Evolutionary conservation across 2,113 vertebrate genomes (phyloP), one percentile per base, ranked within the genome.

Genomic region (Acrocephalus arundinaceus): DNA sequence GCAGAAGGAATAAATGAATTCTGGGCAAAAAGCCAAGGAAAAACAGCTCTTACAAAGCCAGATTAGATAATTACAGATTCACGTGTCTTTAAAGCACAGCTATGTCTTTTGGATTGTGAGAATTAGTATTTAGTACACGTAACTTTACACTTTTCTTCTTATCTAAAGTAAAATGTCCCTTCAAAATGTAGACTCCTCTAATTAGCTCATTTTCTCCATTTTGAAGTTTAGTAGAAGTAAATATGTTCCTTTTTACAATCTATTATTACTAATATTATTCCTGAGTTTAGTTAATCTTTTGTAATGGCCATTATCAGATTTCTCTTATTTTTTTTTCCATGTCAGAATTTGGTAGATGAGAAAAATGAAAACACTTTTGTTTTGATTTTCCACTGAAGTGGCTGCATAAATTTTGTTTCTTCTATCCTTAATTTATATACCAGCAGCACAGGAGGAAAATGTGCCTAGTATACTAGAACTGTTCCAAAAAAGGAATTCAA

Each of bases 51-150:
- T 85, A 85, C 91, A 61, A 94, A 95, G 61, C 85, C 90, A 81
- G 94, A 96, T 73, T 92, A 91, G 85, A 74, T 86, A 89, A 88
- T 81, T 90, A 79, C 24, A 45, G 94, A 97, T 97, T 86, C 91
- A 61, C 74, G 7, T 82, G 35, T 79, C 88, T 96, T 95, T 92
- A 93, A 93, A 88, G 52, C 70, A 71, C 55, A 93, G 73, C 75
- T 95, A 57, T 96, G 94, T 93, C 71, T 59, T 90, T 79, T 92
- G 74, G 68, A 52, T 63, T 78, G 83, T 93, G 76, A 88, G 89
- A 92, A 93, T 75, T 92, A 93, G 63, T 94, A 79, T 90, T 85
- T 95, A 63, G 75, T 91, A 63, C 45, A 84, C 68, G 73, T 73
- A 61, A 75, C 66, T 80, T 93, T 89, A 67, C 93, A 92, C 55